A percentile compares a stretch with the other conserved stretches of the same genome.
Conservation (phyloP, 2,797 vertebrate species). For the Diplodus sargus region DNA sequence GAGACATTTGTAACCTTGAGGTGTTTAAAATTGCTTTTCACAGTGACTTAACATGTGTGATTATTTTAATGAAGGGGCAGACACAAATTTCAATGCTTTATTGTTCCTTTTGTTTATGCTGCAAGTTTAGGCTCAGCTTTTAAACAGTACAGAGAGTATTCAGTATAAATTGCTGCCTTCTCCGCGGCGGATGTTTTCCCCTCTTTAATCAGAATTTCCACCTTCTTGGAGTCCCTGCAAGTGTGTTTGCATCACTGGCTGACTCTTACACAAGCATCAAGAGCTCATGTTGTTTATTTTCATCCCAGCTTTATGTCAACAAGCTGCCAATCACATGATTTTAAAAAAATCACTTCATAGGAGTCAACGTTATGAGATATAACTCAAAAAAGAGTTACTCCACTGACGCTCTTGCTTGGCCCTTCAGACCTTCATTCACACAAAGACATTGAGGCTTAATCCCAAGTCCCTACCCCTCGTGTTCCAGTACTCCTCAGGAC, state of each 20-base stretch:
- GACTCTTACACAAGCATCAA: background rate
- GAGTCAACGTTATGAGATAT: background rate
- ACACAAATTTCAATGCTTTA: conserved; percentile 22
- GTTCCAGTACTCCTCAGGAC: too few species aligned
- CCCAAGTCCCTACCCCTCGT: too few species aligned
- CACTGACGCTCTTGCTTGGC: conserved; percentile 3
- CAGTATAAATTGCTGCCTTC: background rate
- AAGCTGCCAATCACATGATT: conserved; percentile 12
- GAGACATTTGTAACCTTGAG: conserved; percentile 22
- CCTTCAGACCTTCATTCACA: conserved; percentile 31
- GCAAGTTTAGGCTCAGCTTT: background rate
- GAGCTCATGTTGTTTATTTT: background rate
- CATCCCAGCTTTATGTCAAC: conserved; percentile 3
- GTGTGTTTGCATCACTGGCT: background rate
- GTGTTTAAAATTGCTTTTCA: conserved; percentile 16
- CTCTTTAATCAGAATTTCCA: background rate
- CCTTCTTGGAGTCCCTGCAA: background rate
- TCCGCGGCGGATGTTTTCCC: background rate
- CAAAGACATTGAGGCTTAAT: background rate
- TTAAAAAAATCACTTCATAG: background rate
- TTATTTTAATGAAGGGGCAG: background rate
- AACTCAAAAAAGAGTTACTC: conserved; percentile 5
- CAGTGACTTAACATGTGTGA: background rate
- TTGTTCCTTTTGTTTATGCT: conserved; percentile 14
- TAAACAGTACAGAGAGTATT: background rate